phyloP scores from a whole-genome alignment of 2,797 vertebrate genomes.

The Micrastur ruficollis region DNA sequence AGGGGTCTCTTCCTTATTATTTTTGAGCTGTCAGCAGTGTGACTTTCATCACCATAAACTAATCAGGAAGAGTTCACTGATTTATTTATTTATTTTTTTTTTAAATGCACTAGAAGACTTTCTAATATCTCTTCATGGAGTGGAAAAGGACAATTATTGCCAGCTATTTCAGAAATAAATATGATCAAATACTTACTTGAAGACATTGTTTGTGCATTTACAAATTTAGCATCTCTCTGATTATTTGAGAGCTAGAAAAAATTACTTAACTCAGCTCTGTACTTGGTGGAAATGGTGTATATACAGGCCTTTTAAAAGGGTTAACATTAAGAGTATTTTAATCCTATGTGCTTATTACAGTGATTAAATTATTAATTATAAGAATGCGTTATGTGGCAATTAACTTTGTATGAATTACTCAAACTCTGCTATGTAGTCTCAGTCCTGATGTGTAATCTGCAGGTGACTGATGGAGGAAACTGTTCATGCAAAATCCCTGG shows the following conservation, averaged over 20 bases:
- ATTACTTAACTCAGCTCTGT: neutral
- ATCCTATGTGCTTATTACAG: neutral
- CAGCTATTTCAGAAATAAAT: neutral
- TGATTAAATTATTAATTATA: neutral
- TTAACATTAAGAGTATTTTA: neutral
- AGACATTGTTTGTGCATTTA: neutral
- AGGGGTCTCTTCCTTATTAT: neutral
- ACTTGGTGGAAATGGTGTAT: neutral
- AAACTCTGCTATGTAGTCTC: neutral
- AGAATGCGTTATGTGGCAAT: neutral
- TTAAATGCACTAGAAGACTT: neutral
- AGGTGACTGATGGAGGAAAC: neutral
- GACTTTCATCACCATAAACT: neutral
- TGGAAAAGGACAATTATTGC: neutral
- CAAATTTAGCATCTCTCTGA: neutral
- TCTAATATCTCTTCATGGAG: neutral
- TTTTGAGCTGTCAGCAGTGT: neutral
- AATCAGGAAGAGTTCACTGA: neutral
- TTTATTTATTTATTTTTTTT: neutral
- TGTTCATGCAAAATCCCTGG: fast-evolving
- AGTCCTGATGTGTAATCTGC: neutral
- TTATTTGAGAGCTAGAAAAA: neutral
- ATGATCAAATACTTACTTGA: neutral
- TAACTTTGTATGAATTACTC: neutral
- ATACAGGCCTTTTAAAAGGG: neutral